Percentiles rank a stretch among this genome's conserved stretches.
These are phyloP conservation scores for Chelon auratus DNA, from an alignment of 2,797 vertebrate species.

Conservation along the genomic window DNA sequence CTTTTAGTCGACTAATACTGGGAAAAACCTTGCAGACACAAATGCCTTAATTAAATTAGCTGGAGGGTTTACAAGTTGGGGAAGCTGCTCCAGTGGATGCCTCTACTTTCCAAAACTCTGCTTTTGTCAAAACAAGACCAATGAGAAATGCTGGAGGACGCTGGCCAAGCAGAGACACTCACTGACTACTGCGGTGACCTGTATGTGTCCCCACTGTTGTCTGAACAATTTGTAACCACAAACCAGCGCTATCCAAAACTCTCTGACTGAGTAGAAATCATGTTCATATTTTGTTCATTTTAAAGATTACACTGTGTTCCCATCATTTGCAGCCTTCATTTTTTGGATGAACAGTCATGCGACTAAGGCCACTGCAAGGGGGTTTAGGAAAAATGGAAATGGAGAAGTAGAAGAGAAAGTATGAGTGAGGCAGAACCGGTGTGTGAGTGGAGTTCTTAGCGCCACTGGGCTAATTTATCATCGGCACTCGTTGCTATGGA, in stretches of 20 bases:
- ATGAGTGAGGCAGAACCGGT: constrained; percentile 78
- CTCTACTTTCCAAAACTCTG: constrained; percentile 26
- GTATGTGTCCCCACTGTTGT: constrained; percentile 25
- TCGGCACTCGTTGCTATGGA: constrained; percentile 85
- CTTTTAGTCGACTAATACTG: constrained; percentile 48
- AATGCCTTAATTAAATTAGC: constrained; percentile 71
- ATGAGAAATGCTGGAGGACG: constrained; percentile 14
- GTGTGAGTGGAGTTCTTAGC: constrained; percentile 85
- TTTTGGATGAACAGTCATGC: constrained; percentile 12
- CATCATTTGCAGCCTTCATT: not conserved
- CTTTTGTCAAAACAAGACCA: constrained; percentile 37
- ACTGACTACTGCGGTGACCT: constrained; percentile 21
- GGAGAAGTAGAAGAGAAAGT: constrained; percentile 39
- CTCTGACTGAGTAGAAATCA: not conserved
- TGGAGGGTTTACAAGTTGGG: constrained; percentile 58
- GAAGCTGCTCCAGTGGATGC: constrained; percentile 38
- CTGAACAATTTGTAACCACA: constrained; percentile 14
- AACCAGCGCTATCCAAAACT: not conserved
- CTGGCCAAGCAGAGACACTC: constrained; percentile 19
- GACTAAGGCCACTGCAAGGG: constrained; percentile 10
- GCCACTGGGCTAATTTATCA: constrained; percentile 89
- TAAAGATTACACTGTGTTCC: not conserved
- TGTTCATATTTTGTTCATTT: constrained; percentile 7
- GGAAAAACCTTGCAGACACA: constrained; percentile 45
- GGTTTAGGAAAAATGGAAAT: constrained; percentile 29